Base-by-base conservation (phyloP, 2,113 vertebrate genomes). In the Scolopax mira region DNA sequence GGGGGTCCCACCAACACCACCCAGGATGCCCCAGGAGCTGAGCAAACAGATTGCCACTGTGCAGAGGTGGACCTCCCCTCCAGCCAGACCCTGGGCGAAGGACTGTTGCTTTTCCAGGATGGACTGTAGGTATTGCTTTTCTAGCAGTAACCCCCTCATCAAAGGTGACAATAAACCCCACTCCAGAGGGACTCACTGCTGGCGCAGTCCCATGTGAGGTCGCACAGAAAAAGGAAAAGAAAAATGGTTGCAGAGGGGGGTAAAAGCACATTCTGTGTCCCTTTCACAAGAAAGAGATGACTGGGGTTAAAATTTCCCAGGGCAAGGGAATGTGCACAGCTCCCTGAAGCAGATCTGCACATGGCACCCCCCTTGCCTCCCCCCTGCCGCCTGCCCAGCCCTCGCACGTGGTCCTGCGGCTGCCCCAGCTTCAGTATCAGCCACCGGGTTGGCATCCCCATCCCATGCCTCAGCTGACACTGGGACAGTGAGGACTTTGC, bases 381-480 rank as follows among this genome's bases (percentile, higher is more conserved):
- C 39, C 21, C n/a, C 16, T 30, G 13, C 22, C 3, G 44, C 78
- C 55, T 73, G 42, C 49, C 33, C 5, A 31, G 33, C 48, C 42
- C 54, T 79, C 0, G 1, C 49, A 41, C 0, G 1, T 64, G 71
- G 58, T 55, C 42, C 72, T 2, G 1, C 6, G 3, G 67, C 44
- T 1, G 0, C 33, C 62, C 57, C 5, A 1, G 61, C 37, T 94
- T 88, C 3, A 0, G n/a, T 62, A 46, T 79, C 78, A 85, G 81
- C 62, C 1, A 0, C 58, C 1, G 2, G 27, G 41, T 1, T 96
- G 89, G 90, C 88, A 88, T 65, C 71, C 54, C 18, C 2, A 0
- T 67, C 37, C 70, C 25, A 7, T 62, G 44, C 67, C 85, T 96
- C 96, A 96, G 92, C 88, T 94, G 94, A 95, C 86, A 67, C 2